A percentile compares a stretch with the other conserved stretches of the same genome.
Conservation (phyloP, 2,113 vertebrate genomes). For the Gymnarchus niloticus region DNA sequence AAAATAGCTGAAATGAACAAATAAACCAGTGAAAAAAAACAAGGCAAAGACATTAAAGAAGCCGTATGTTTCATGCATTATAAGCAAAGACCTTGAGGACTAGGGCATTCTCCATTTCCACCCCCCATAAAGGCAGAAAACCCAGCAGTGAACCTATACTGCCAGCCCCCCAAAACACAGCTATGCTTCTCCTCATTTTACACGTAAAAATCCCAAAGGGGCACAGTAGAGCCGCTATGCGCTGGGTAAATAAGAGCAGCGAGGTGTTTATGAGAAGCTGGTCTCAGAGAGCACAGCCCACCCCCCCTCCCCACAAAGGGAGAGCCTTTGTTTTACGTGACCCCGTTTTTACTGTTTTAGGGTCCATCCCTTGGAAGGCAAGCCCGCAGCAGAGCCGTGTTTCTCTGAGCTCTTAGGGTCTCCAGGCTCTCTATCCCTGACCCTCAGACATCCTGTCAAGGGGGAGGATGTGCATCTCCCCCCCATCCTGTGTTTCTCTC, state of each 20-base stretch:
- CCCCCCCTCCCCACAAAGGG: background rate
- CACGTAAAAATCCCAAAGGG: background rate
- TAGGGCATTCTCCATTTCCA: background rate
- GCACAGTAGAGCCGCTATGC: background rate
- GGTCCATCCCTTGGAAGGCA: background rate
- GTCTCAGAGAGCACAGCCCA: background rate
- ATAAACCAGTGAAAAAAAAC: slow-evolving; percentile 4
- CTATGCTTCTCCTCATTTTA: background rate
- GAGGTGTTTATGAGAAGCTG: background rate
- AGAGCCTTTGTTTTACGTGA: too few relatives aligned
- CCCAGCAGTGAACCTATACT: background rate
- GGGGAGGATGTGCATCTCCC: background rate
- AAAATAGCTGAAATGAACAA: slow-evolving; percentile 20
- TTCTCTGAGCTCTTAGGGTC: background rate
- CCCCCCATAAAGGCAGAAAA: slow-evolving; percentile 3
- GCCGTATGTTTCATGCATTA: background rate
- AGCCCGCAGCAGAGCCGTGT: background rate
- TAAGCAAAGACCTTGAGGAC: background rate
- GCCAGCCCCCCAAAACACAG: background rate
- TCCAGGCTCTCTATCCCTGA: background rate
- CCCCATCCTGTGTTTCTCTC: background rate
- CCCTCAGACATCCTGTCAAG: background rate
- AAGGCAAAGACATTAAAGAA: background rate
- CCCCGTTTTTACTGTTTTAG: background rate
- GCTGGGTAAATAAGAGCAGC: background rate